A percentile compares a stretch with the other conserved stretches of the same genome.
These are phyloP conservation scores for Galerucella nymphaeae DNA, from an alignment of 2,888 invertebrate genomes.

Conservation along the genomic window DNA sequence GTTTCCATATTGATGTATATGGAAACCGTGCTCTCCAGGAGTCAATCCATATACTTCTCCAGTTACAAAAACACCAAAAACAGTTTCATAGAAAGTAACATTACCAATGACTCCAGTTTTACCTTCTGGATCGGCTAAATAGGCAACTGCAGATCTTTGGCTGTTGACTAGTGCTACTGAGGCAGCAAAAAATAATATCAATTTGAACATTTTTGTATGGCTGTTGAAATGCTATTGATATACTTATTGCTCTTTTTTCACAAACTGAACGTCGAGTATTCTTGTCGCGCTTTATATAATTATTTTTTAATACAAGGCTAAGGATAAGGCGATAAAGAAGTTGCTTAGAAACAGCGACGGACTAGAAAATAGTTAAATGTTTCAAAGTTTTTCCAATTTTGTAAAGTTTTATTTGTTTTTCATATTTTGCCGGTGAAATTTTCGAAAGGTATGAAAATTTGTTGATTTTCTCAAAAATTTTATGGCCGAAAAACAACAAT, in stretches of 20 bases:
- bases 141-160: conserved; percentile 26
- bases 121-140: conserved; percentile 42
- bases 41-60: conserved; percentile 47
- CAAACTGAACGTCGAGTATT: neutral
- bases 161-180: neutral
- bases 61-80: conserved; percentile 28
- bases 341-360: neutral
- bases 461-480: too few relatives aligned
- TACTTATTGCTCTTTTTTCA: neutral
- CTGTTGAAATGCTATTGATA: neutral
- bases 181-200: neutral
- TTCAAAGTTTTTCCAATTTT: too few relatives aligned
- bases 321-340: neutral
- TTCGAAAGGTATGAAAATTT: too few relatives aligned
- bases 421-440: too few relatives aligned
- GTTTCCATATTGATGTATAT: conserved; percentile 52
- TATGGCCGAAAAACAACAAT: too few relatives aligned
- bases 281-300: neutral
- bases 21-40: conserved; percentile 52
- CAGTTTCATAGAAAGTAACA: conserved; percentile 36
- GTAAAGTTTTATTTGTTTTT: too few relatives aligned
- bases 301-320: neutral
- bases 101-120: conserved; percentile 37
- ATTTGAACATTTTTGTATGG: conserved; percentile 5
- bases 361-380: neutral